Evolutionary conservation across 1,140 invertebrate genomes (phyloP).

Genomic region (Sarcophaga bullata): DNA sequence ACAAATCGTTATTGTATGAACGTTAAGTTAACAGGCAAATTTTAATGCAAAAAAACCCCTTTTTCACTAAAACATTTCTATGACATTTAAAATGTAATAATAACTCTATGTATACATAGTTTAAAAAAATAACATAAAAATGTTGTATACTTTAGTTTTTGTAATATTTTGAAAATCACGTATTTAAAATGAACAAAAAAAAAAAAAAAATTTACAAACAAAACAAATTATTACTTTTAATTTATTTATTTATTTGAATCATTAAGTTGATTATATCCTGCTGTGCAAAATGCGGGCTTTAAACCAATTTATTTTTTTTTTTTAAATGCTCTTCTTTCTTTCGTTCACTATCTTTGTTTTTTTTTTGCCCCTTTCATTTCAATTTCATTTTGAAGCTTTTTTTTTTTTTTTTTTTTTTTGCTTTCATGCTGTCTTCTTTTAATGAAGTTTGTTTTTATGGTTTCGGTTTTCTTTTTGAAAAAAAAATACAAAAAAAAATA

Average conservation of each 20-base stretch:
- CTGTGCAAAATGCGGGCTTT: constrained; percentile 20
- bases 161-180: no score
- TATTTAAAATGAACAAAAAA: no score
- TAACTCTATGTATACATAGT: no score
- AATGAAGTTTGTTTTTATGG: neutral
- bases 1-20: no score
- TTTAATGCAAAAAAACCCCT: no score
- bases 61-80: no score
- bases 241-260: constrained; percentile 12
- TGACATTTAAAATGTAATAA: no score
- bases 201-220: no score
- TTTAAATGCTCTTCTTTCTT: neutral
- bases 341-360: neutral
- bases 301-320: constrained; percentile 1
- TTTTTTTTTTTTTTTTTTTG: neutral
- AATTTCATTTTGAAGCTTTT: neutral
- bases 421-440: neutral
- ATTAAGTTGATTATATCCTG: constrained; percentile 11
- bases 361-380: no score
- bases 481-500: neutral
- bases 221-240: neutral
- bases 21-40: no score
- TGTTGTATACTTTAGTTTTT: no score
- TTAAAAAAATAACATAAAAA: no score
- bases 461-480: neutral